Evolutionary conservation across 2,888 invertebrate genomes (phyloP), one percentile per base, ranked within the genome.

Genomic region (Neuroscelio doddi): DNA sequence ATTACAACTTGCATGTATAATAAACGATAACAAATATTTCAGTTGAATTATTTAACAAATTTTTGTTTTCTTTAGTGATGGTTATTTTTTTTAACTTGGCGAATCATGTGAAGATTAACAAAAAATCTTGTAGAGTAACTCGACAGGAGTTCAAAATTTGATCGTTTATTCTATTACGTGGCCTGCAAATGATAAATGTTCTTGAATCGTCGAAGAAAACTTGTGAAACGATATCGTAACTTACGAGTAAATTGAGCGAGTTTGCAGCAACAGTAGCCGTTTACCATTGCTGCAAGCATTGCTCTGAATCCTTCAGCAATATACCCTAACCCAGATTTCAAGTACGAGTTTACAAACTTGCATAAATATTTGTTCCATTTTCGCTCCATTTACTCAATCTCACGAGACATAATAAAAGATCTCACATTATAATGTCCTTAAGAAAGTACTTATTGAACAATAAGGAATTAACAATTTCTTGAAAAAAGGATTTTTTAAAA

Each of bases 301-400:
- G 47, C 21, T 42, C 32, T 14, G 21, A 52, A 52, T 46, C 26
- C 26, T 45, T 9, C 42, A 15, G 15, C 30, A 49, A 24, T 42
- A 21, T 36, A n/a, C 10, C 26, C 26, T 34, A 12, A 45, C 21
- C 12, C 30, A 10, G 26, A 21, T 56, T 36, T 51, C 53, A 44
- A 50, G 50, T 61, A 55, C 55, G 56, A 63, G 42, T 55, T 57
- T 47, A 52, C 58, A 64, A 68, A 69, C 68, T 65, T 70, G 64
- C 68, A 70, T 70, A 71, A 73, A 73, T 73, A 68, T 69, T 68
- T 66, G 64, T 58, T 68, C 56, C 56, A 12, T 68, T 56, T 50
- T 38, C 50, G 51, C 65, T 66, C 64, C 62, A 70, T 71, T 71
- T 64, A 45, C 47, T 55, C 52, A 46, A 56, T 64, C 63, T 71